Conservation (phyloP, 2,888 invertebrate genomes). For the Sinodicranocentrus sp. region DNA sequence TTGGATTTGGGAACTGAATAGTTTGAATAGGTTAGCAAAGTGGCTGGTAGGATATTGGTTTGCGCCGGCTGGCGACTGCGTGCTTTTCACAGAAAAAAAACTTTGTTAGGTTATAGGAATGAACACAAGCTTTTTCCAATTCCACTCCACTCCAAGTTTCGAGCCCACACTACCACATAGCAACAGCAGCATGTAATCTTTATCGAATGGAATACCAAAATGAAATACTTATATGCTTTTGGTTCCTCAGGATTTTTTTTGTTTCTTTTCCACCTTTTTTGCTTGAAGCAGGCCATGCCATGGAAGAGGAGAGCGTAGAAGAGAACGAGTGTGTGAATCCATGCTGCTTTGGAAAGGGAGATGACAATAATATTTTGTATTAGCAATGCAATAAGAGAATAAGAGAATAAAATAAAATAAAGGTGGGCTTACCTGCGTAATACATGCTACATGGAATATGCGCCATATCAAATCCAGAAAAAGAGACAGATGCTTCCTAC, state of each 20-base stretch:
- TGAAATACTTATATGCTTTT: slow-evolving; percentile 4
- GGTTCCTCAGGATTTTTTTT: background rate
- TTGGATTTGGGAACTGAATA: slow-evolving; percentile 26
- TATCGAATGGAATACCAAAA: slow-evolving; percentile 15
- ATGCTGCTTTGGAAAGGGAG: slow-evolving; percentile 2
- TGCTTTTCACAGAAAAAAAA: slow-evolving; percentile 25
- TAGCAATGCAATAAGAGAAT: too few relatives aligned
- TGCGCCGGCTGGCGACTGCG: slow-evolving; percentile 40
- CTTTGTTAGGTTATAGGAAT: slow-evolving; percentile 26
- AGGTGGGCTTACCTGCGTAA: too few relatives aligned
- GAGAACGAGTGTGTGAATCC: background rate
- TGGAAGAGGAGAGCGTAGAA: background rate
- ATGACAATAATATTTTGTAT: background rate
- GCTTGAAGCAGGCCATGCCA: background rate
- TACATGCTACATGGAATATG: too few relatives aligned
- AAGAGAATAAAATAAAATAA: too few relatives aligned
- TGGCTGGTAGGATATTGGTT: slow-evolving; percentile 22
- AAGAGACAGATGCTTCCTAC: background rate
- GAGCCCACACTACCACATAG: slow-evolving; percentile 59
- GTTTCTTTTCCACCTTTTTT: slow-evolving; percentile 3
- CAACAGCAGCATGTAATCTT: slow-evolving; percentile 41
- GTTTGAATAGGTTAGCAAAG: slow-evolving; percentile 13
- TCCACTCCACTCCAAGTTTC: slow-evolving; percentile 44
- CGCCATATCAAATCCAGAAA: background rate
- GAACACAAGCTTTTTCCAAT: slow-evolving; percentile 3